Base-by-base conservation (phyloP, 2,113 vertebrate genomes). In the Uropsilus gracilis region DNA sequence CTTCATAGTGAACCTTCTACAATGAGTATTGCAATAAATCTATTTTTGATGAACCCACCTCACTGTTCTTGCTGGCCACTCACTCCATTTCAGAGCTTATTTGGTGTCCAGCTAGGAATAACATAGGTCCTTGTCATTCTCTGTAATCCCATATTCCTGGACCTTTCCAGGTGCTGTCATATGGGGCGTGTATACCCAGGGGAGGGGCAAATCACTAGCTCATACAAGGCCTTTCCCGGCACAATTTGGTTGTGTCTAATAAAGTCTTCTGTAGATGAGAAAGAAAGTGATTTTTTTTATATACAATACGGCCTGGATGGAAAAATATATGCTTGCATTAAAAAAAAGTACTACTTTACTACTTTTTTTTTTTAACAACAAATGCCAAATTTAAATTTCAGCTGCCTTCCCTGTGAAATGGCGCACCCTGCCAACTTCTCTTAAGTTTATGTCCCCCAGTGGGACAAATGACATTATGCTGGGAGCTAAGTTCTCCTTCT, bases 371-470 rank as follows among this genome's bases (percentile, higher is more conserved):
- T 91, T 37, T 53, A 26, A 84, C 37, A 63, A 69, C 80, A 80
- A 66, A 84, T 77, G 42, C 30, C 55, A 26, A 44, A 71, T 83
- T 85, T 94, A 76, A 86, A 80, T 92, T 68, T 71, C 50, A 81
- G 26, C 26, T 48, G 68, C 55, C 71, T 63, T 87, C 17, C 64
- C 22, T 89, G 22, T 30, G 55, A 71, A 34, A 18, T 59, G n/a
- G 71, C 77, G 37, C 16, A 50, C 8, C 90, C 44, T 44, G 72
- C 75, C 48, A 28, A 44, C 32, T 75, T 86, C 61, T 88, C 55
- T 83, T 90, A 96, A 83, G 64, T 94, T 63, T 89, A 17, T 90
- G 59, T 50, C 42, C 46, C 86, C 14, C 42, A 28, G 4, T 37
- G 57, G 82, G 63, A 39, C 75, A 68, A 84, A 80, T 42, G 75